A percentile compares a stretch with the other conserved stretches of the same genome.
phyloP scores from a whole-genome alignment of 1,140 invertebrate genomes.

The Triops cancriformis region DNA sequence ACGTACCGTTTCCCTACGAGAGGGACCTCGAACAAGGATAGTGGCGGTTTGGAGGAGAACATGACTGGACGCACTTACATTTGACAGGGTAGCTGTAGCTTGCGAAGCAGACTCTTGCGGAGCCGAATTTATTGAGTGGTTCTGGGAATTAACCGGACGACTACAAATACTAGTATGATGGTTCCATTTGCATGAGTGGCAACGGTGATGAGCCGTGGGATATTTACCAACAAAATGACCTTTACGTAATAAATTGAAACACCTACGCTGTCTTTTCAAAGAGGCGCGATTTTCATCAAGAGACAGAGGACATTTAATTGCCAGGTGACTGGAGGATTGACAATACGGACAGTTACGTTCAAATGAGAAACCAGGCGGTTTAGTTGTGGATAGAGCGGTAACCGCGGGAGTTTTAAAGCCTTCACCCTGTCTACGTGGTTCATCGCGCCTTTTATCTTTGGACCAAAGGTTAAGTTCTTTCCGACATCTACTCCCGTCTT shows the following conservation, averaged over 20 bases:
- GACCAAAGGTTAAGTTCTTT: too few relatives aligned
- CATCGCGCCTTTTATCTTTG: too few relatives aligned
- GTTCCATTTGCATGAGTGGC: neutral
- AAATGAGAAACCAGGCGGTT: too few relatives aligned
- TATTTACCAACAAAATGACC: neutral
- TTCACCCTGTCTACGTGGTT: too few relatives aligned
- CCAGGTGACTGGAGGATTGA: too few relatives aligned
- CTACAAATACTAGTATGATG: slow-evolving; percentile 9
- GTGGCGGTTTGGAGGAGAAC: slow-evolving; percentile 5
- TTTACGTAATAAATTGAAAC: neutral
- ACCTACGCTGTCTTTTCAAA: neutral
- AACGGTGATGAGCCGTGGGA: neutral
- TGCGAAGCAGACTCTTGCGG: too few relatives aligned
- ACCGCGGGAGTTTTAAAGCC: too few relatives aligned
- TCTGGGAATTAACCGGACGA: neutral
- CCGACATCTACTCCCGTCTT: too few relatives aligned
- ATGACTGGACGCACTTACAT: neutral
- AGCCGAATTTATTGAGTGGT: neutral
- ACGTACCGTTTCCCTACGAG: neutral
- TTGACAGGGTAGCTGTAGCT: neutral
- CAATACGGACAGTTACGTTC: too few relatives aligned
- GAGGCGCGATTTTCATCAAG: neutral
- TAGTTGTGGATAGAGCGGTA: too few relatives aligned
- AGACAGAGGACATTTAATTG: too few relatives aligned
- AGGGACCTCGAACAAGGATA: neutral